A percentile compares a stretch with the other conserved stretches of the same genome.
phyloP scores from a whole-genome alignment of 2,113 vertebrate genomes.

The Budorcas taxicolor region DNA sequence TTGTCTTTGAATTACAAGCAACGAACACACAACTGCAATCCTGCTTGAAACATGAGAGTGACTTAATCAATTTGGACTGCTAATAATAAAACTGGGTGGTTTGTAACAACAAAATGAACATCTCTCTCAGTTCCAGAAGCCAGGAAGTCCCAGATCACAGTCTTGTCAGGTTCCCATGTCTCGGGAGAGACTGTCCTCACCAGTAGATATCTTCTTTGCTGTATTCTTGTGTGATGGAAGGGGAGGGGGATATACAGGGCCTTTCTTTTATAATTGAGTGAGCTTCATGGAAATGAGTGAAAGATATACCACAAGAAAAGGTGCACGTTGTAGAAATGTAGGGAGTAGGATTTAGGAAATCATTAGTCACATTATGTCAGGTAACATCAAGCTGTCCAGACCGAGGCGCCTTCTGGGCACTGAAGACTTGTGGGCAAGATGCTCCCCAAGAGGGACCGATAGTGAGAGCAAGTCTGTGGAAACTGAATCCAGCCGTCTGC shows the following conservation, averaged over 20 bases:
- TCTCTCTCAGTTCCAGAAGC: background rate
- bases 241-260: background rate
- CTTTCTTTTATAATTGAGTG: background rate
- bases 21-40: background rate
- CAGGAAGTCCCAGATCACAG: background rate
- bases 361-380: background rate
- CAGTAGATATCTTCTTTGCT: background rate
- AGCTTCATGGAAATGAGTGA: background rate
- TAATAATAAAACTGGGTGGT: background rate
- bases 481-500: background rate
- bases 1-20: background rate
- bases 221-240: background rate
- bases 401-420: background rate
- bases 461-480: background rate
- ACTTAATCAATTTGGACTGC: background rate
- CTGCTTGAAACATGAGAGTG: background rate
- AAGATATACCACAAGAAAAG: background rate
- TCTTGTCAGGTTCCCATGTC: rapidly evolving
- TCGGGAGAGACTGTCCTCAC: background rate
- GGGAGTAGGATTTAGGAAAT: background rate
- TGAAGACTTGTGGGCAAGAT: background rate
- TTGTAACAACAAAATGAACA: background rate
- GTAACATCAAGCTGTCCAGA: background rate
- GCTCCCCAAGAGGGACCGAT: rapidly evolving
- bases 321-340: background rate